Percentiles rank a stretch among this genome's conserved stretches.
phyloP scores from a whole-genome alignment of 2,797 vertebrate genomes.

The Balearica regulorum region DNA sequence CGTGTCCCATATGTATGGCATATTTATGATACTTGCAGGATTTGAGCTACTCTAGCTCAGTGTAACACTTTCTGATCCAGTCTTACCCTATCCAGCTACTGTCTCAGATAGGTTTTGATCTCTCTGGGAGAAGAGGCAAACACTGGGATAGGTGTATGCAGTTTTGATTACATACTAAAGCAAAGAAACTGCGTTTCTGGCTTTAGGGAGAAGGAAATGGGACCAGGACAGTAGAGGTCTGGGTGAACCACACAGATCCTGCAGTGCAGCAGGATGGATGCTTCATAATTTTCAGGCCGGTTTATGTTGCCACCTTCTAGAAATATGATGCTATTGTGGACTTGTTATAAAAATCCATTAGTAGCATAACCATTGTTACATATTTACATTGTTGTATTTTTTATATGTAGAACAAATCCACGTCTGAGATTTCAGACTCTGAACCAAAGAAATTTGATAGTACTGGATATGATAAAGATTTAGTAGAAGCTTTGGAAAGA shows the following conservation, averaged over 20 bases:
- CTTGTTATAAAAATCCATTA: neutral
- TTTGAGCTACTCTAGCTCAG: neutral
- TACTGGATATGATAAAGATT: slow-evolving; percentile 92
- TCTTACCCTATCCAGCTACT: neutral
- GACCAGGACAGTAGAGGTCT: neutral
- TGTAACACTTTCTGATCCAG: neutral
- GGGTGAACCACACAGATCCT: neutral
- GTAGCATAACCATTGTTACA: neutral
- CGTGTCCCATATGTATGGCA: neutral
- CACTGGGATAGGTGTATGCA: neutral
- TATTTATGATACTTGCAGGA: neutral
- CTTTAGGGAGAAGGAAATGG: neutral
- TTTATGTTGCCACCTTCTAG: neutral
- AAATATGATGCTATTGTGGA: neutral
- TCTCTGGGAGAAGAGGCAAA: neutral
- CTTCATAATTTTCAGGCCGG: neutral
- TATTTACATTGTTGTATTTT: neutral
- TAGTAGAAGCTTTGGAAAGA: slow-evolving; percentile 95
- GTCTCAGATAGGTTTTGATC: neutral
- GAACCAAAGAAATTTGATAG: slow-evolving; percentile 93
- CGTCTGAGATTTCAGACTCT: slow-evolving; percentile 83
- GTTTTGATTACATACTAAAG: neutral
- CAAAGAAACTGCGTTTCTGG: neutral
- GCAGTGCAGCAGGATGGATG: neutral
- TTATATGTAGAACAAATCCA: slow-evolving; percentile 71